Evolutionary conservation across 2,888 invertebrate species (phyloP), one percentile per base, ranked within the genome.

Genomic region (Pristionchus arcanus): DNA sequence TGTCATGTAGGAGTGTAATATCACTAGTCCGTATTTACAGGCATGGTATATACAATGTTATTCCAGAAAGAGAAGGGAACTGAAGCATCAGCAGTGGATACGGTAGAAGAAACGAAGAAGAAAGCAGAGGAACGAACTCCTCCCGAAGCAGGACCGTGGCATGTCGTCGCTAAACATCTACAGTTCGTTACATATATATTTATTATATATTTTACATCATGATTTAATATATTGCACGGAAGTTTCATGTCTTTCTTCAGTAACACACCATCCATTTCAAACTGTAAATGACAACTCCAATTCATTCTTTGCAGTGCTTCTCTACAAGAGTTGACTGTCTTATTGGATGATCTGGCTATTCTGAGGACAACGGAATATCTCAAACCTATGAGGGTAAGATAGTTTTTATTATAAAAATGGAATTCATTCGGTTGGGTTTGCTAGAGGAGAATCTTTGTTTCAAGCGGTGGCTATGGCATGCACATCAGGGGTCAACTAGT

Each of bases 131-230:
- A 92, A n/a, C 55, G 90, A 21, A 89, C 92, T 19, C 91, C 91
- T 13, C 94, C 94, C 2, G 93, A 92, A 42, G 94, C 94, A 0
- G 95, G 95, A 15, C 95, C 95, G 7, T 95, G 95, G 95, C 93
- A 93, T n/a, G 87, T 85, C 13, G 95, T 95, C 11, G 95, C 94
- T 15, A 94, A 94, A 90, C 90, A 91, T 88, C 90, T 95, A 42
- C 94, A 94, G 95, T 95, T 55, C 84, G 92, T 87, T 84, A 81
- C 59, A 9, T 53, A 49, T 83, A 49, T 81, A n/a, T n/a, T n/a
- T n/a, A n/a, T 42, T 3, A 34, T 34, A 28, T 7, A 49, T 7
- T 7, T 49, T 7, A 49, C 42, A 49, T 11, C 9, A 49, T 13
- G 42, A 49, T 49, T 13, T 11, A 49, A 49, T 13, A 49, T 11